Evolutionary conservation across 2,888 invertebrate species (phyloP).

Genomic region (Danaus chrysippus): DNA sequence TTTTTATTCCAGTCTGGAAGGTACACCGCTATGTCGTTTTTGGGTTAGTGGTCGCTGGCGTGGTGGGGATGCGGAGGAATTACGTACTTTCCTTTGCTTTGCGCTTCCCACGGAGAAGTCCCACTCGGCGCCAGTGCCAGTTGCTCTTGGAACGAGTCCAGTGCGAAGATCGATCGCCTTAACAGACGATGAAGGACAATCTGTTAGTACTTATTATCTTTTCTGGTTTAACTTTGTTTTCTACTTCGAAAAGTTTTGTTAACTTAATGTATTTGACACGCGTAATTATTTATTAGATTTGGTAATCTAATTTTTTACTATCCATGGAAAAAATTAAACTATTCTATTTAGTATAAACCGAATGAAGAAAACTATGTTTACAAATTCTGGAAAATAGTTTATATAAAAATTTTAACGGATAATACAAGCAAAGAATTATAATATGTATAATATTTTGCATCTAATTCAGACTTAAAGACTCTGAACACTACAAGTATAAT

Average conservation of each 20-base stretch:
- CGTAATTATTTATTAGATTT: too few species aligned
- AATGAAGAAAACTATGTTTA: too few species aligned
- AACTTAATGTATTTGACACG: too few species aligned
- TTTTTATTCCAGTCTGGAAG: conserved; percentile 37
- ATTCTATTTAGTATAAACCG: too few species aligned
- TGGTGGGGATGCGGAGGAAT: conserved; percentile 44
- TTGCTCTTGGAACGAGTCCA: conserved; percentile 44
- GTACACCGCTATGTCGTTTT: conserved; percentile 50
- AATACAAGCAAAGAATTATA: too few species aligned
- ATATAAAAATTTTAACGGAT: too few species aligned
- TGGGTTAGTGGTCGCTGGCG: conserved; percentile 57
- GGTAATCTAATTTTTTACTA: too few species aligned
- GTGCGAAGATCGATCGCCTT: conserved; percentile 48
- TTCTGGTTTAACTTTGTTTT: background rate
- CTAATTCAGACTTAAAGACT: too few species aligned
- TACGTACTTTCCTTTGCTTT: conserved; percentile 49
- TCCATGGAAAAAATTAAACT: too few species aligned
- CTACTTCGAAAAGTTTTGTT: background rate
- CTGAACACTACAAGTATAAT: too few species aligned
- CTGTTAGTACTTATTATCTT: conserved; percentile 40
- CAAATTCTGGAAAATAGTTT: too few species aligned
- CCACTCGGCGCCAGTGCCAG: conserved; percentile 36
- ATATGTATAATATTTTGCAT: too few species aligned
- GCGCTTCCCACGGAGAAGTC: conserved; percentile 34
- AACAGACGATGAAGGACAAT: conserved; percentile 27